Evolutionary conservation across 2,797 vertebrate species (phyloP).

Genomic region (Muscicapa striata): DNA sequence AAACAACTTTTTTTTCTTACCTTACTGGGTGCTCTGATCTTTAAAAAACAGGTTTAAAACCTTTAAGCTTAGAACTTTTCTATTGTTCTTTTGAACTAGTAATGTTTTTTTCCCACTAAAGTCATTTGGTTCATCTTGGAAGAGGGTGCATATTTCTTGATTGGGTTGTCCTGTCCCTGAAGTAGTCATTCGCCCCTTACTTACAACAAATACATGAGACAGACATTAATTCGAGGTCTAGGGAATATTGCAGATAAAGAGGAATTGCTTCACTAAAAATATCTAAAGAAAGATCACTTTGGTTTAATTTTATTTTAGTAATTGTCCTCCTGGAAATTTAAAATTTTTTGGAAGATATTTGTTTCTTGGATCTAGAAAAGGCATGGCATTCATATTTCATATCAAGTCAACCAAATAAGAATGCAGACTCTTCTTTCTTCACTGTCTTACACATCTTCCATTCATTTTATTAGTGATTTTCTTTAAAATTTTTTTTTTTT

Average conservation of each 20-base stretch:
- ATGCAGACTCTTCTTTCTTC: background rate
- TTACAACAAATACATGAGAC: background rate
- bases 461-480: background rate
- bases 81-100: background rate
- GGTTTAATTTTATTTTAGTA: background rate
- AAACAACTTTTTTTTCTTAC: background rate
- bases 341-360: background rate
- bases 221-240: background rate
- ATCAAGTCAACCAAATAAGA: background rate
- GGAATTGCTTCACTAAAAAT: background rate
- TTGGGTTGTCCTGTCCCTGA: background rate
- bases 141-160: background rate
- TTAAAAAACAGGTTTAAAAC: background rate
- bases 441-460: background rate
- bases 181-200: background rate
- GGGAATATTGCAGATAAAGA: background rate
- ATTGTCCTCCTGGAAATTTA: background rate
- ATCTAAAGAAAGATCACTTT: background rate
- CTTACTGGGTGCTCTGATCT: background rate
- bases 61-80: background rate
- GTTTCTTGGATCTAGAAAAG: background rate
- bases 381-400: background rate
- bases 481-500: background rate
- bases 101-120: background rate
- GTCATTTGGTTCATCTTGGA: background rate